Evolutionary conservation across 2,888 invertebrate species (phyloP), one percentile per base, ranked within the genome.

Genomic region (Folsomia candida): DNA sequence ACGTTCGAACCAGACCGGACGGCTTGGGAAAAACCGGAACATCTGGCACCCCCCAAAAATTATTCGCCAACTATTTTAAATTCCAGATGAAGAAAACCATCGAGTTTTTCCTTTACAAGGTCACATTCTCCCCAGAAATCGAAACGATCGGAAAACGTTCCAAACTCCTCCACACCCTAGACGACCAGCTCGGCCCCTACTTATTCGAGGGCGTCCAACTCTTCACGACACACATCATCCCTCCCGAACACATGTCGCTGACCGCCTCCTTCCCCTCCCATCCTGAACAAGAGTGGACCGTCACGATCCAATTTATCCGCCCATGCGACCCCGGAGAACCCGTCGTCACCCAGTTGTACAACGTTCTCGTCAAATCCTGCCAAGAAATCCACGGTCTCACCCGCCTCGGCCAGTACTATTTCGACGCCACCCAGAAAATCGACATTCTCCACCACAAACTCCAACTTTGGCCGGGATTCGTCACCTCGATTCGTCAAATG

Each of bases 381-480:
- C 71, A 68, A 29, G 2, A 27, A 0, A 9, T 51, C 11, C 1
- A 72, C 59, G 14, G 57, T 11, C 61, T 65, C 4, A n/a, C 68
- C 2, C 20, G 67, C 1, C 9, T 72, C 0, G 72, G 74, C 1
- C 51, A 70, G 1, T 68, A 72, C 22, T 72, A 64, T 54, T 75
- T 65, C 62, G 63, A 75, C 27, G 27, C 51, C 1, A 11, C n/a
- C 0, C 3, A 29, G 51, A 57, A n/a, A 22, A 51, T 67, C 2
- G 25, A 20, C 0, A 72, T 68, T 18, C 24, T 51, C 0, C 28
- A 2, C 11, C 69, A 65, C 60, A 51, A 27, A n/a, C 22, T 75
- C 20, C 58, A 68, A 9, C 29, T 75, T 0, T 75, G 72, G 72
- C 74, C 74, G 18, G 72, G 72, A 24, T n/a, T n/a, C n/a, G n/a